Percentiles rank a stretch among this genome's conserved stretches.
Evolutionary conservation across 2,113 vertebrate genomes (phyloP).

Genomic region (Brachypteracias leptosomus): DNA sequence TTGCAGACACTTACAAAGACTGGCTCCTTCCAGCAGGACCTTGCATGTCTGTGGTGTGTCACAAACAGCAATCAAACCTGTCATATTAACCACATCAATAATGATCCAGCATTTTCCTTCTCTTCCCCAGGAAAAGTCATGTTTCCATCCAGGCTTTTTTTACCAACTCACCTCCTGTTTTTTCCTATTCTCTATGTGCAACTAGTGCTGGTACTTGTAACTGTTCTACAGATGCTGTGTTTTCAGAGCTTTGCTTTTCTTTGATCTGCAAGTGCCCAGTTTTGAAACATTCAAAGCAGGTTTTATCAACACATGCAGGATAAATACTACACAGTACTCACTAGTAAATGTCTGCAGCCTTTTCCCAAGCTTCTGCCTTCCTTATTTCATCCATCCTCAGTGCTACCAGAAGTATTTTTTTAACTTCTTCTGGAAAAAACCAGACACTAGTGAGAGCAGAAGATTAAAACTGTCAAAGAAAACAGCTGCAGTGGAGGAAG

Average conservation of each 20-base stretch:
- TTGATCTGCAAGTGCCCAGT: not conserved
- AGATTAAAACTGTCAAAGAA: not conserved
- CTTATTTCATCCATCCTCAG: not conserved
- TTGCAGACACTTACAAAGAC: not conserved
- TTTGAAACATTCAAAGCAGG: not conserved
- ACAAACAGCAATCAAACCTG: not conserved
- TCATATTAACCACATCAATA: not conserved
- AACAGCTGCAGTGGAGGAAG: not conserved
- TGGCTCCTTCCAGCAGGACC: not conserved
- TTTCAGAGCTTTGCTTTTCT: not conserved
- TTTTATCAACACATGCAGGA: not conserved
- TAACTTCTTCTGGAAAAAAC: not conserved
- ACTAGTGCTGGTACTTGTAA: not conserved
- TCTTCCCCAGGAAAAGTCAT: not conserved
- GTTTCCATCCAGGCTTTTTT: not conserved
- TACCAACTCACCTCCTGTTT: not conserved
- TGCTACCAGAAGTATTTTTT: not conserved
- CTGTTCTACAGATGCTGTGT: not conserved
- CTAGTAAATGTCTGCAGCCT: not conserved
- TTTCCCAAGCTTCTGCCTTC: not conserved
- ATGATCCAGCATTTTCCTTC: not conserved
- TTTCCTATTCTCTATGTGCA: not conserved
- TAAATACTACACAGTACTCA: not conserved
- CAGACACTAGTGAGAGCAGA: not conserved
- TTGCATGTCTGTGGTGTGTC: not conserved